These are phyloP conservation scores for Melinaea marsaeus DNA, from an alignment of 2,888 invertebrate genomes.

Conservation along the genomic window DNA sequence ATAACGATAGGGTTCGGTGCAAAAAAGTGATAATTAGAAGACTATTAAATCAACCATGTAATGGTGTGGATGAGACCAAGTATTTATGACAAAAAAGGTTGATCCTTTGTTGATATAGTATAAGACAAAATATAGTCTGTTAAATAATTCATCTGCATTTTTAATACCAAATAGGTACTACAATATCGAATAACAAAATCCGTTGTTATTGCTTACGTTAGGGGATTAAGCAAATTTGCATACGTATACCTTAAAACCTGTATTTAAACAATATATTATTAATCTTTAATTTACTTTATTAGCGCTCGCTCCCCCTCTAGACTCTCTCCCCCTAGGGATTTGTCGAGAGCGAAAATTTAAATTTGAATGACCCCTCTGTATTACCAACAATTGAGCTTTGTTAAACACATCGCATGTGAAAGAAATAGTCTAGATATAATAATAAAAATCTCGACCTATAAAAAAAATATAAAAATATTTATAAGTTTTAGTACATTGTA, in stretches of 20 bases:
- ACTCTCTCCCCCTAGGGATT: conserved; percentile 64
- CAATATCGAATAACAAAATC: conserved; percentile 34
- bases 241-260: conserved; percentile 63
- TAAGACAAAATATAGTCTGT: background rate
- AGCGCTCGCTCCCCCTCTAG: conserved; percentile 62
- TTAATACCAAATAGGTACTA: background rate
- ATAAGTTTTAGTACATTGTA: no score
- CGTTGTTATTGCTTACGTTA: conserved; percentile 52
- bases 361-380: conserved; percentile 68
- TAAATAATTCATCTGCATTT: background rate
- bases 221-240: conserved; percentile 59
- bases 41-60: conserved; percentile 34
- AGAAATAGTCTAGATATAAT: background rate
- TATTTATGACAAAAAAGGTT: conserved; percentile 7
- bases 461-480: no score
- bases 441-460: background rate
- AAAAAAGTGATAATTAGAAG: conserved; percentile 49
- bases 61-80: conserved; percentile 18
- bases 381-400: conserved; percentile 51
- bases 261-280: conserved; percentile 75
- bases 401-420: conserved; percentile 33
- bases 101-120: no score
- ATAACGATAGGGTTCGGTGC: conserved; percentile 15
- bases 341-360: conserved; percentile 72
- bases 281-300: conserved; percentile 79